Base-by-base conservation (phyloP, 1,140 invertebrate species). In the Samia ricini region DNA sequence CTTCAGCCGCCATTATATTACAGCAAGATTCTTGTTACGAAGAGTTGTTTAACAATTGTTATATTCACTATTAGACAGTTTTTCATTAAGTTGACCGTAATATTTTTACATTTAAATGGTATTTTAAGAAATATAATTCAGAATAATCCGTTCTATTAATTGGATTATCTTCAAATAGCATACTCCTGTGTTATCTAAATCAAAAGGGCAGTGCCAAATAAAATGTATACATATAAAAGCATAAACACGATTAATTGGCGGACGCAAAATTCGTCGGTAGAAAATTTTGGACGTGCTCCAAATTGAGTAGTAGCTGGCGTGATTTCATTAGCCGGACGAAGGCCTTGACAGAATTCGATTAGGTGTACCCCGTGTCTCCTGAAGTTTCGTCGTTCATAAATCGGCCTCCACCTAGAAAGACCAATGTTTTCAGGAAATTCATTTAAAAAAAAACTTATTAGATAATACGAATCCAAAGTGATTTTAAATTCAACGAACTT, bases 301-400 rank as follows among this genome's bases (percentile, higher is more conserved):
- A 59, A 59, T 49, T 24, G 57, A 29, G 19, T n/a, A 29, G 50
- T 52, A 22, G 58, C 64, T 55, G 49, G 29, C 64, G 55, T 59
- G 54, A 68, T 66, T 73, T 71, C 68, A 71, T 73, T 73, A 76
- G 61, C 59, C 61, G 61, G 64, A 65, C 64, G 60, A 60, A 63
- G 63, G 62, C 67, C 36, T 49, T 59, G 63, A 66, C 63, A 58
- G 56, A 65, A 71, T 71, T 75, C 64, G 65, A 72, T 73, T 77
- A 77, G 66, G 68, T 62, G 22, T 59, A 55, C 63, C 63, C 63
- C 51, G 36, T 69, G 69, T 72, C 68, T 62, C 48, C 59, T 56
- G 26, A 70, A 67, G 65, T 67, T 71, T 56, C 23, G 61, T 36
- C 62, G 54, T 65, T 59, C 63, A 71, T 68, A 72, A 75, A 77